Conservation (phyloP, 2,797 vertebrate species). For the Microctenopoma lineatum region DNA sequence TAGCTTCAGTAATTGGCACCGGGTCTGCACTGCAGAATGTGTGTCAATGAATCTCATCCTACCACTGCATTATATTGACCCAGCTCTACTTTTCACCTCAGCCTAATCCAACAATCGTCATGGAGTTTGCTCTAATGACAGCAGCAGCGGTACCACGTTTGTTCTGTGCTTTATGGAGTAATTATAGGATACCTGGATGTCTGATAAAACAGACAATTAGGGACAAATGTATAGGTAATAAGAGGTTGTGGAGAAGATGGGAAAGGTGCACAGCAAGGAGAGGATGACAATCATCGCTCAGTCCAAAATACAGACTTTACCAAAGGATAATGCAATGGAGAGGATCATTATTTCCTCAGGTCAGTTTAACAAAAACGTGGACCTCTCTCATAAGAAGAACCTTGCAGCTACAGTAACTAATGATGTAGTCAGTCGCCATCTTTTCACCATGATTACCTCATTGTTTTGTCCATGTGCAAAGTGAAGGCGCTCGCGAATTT, state of each 20-base stretch:
- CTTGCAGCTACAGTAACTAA: conserved; percentile 28
- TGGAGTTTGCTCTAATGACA: conserved; percentile 43
- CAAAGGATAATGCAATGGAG: conserved; percentile 16
- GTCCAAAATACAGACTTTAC: conserved; percentile 7
- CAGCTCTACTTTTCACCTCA: conserved; percentile 43
- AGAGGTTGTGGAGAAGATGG: neutral
- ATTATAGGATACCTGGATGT: conserved; percentile 22
- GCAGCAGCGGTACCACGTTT: conserved; percentile 23
- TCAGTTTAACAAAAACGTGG: conserved; percentile 5
- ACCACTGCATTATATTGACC: conserved; percentile 63
- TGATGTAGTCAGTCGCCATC: conserved; percentile 25
- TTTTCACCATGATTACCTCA: conserved; percentile 43
- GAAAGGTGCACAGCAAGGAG: conserved; percentile 6
- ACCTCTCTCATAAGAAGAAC: conserved; percentile 8
- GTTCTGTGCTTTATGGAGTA: conserved; percentile 34
- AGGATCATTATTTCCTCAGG: conserved; percentile 27
- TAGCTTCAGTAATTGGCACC: conserved; percentile 69
- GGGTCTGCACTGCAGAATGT: conserved; percentile 50
- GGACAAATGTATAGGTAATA: conserved; percentile 24
- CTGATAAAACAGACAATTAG: neutral
- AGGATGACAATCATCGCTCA: neutral
- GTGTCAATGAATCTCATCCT: conserved; percentile 72
- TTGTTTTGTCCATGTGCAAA: conserved; percentile 42
- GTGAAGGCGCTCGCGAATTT: conserved; percentile 36
- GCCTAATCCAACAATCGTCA: conserved; percentile 37